Base-by-base conservation (phyloP, 2,888 invertebrate genomes). In the Lydus trimaculatus region DNA sequence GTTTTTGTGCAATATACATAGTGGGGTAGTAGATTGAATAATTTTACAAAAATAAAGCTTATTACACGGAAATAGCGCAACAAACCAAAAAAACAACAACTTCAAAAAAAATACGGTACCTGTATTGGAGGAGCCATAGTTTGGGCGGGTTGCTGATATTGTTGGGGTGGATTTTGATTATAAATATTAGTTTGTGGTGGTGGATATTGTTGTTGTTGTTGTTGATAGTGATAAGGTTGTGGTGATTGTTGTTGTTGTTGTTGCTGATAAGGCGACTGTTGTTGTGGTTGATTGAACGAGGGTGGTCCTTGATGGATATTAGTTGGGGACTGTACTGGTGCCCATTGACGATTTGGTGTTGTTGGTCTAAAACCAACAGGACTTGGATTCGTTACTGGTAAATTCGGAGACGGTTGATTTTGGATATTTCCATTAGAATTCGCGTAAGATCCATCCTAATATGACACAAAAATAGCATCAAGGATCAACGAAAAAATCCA, bases 261-360 rank as follows among this genome's bases (percentile, higher is more conserved):
- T 17, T 71, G 69, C 63, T 31, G 72, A 78, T 80, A 31, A 64
- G 59, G 48, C 72, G 52, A 63, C 33, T 73, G 64, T 28, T 73
- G 64, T 28, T 73, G 69, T 61, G 63, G 69, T 65, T 56, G 56
- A 1, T 56, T 9, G 13, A 56, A 56, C 56, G 56, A 56, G 56
- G 56, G 56, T 25, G 56, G 56, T 56, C 56, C 56, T 13, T 56
- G 56, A 25, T 56, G 23, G 66, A 85, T 84, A 62, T 84, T 84
- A 23, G 80, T 77, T 20, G 87, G 85, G 71, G 87, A 85, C 70
- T 85, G 85, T 17, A 87, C 86, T 62, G 87, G 85, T 56, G 86
- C 85, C 87, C 87, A 87, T 75, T 72, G 82, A 83, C 78, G 85
- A 81, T 74, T 80, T 74, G 81, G 83, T 77, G 81, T 83, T 76